Conservation (phyloP, 2,888 invertebrate species). For the Drymonia ruficornis region DNA sequence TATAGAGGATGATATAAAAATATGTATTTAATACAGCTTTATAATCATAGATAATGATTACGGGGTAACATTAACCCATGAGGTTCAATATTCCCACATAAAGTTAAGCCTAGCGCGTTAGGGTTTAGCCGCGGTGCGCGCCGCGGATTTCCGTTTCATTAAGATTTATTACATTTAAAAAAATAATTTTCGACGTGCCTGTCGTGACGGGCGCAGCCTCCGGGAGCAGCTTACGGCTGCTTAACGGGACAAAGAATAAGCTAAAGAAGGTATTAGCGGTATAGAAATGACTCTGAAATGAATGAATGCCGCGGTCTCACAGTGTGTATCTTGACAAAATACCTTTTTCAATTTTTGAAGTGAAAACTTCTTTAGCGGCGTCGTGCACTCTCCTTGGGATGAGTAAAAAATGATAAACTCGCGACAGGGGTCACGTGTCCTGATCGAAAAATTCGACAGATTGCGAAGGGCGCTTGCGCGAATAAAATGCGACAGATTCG, state of each 20-base stretch:
- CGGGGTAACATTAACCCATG: not conserved
- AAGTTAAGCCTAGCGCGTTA: constrained; percentile 40
- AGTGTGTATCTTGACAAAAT: too few relatives aligned
- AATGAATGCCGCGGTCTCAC: too few relatives aligned
- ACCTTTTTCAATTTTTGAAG: too few relatives aligned
- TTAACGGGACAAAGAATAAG: constrained; percentile 11
- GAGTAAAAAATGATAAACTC: too few relatives aligned
- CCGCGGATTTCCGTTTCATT: constrained; percentile 44
- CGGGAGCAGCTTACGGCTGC: constrained; percentile 22
- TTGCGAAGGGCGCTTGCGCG: too few relatives aligned
- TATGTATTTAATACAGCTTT: not conserved
- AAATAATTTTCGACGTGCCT: constrained; percentile 49
- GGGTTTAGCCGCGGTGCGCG: constrained; percentile 29
- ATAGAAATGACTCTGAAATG: too few relatives aligned
- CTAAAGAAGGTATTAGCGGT: not conserved
- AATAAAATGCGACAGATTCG: too few relatives aligned
- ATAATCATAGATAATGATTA: not conserved
- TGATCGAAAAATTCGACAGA: too few relatives aligned
- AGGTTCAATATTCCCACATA: constrained; percentile 22
- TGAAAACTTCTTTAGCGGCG: too few relatives aligned
- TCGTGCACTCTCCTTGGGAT: too few relatives aligned
- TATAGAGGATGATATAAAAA: too few relatives aligned
- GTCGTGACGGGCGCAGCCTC: constrained; percentile 20
- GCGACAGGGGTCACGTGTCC: too few relatives aligned
- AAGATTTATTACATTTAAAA: constrained; percentile 43